Evolutionary conservation across 2,888 invertebrate genomes (phyloP).

Genomic region (Trilocha varians): DNA sequence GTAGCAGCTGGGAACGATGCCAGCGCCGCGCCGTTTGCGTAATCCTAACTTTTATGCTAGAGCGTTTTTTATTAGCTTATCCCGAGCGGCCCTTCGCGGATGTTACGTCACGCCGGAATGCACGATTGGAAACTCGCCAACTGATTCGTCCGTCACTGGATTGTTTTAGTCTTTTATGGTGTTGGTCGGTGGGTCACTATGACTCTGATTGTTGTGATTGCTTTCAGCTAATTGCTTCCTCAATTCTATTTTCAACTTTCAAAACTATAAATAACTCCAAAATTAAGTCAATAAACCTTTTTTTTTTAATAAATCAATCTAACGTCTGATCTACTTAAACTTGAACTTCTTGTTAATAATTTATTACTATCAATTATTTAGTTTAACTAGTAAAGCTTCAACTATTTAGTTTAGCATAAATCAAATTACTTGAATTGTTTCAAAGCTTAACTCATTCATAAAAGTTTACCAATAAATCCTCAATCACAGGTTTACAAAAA

Average conservation of each 20-base stretch:
- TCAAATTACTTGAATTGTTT: background rate
- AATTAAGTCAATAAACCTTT: background rate
- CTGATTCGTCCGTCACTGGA: conserved; percentile 58
- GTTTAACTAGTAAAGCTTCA: background rate
- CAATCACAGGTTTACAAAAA: background rate
- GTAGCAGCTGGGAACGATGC: conserved; percentile 65
- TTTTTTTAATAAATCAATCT: background rate
- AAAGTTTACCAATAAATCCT: conserved; percentile 1
- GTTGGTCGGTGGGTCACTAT: conserved; percentile 52
- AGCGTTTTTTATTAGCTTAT: conserved; percentile 57
- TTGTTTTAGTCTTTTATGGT: conserved; percentile 70
- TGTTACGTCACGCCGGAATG: conserved; percentile 65
- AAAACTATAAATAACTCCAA: background rate
- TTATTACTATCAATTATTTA: background rate
- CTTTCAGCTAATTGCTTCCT: conserved; percentile 15
- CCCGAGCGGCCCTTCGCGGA: conserved; percentile 61
- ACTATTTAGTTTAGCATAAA: background rate
- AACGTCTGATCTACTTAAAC: no score
- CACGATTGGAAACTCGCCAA: conserved; percentile 58
- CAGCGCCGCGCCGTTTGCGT: conserved; percentile 61
- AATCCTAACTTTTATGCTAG: conserved; percentile 51
- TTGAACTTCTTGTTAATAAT: no score
- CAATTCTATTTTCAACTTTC: conserved; percentile 15
- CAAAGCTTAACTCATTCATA: background rate
- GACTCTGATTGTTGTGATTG: conserved; percentile 29